Evolutionary conservation across 2,888 invertebrate species (phyloP).

Genomic region (Chymomyza fuscimana): DNA sequence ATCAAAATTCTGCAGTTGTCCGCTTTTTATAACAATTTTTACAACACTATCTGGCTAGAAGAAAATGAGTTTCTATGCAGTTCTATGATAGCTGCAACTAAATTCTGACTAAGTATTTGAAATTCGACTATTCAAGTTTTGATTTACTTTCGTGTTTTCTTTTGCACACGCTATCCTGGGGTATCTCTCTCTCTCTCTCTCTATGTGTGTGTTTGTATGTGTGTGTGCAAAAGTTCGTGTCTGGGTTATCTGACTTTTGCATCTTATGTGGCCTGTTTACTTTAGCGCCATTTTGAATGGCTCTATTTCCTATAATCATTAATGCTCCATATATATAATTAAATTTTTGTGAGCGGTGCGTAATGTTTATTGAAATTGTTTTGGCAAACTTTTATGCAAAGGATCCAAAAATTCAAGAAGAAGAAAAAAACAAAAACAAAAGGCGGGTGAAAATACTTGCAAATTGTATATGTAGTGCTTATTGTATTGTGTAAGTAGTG

Average conservation of each 20-base stretch:
- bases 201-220: conserved; percentile 16
- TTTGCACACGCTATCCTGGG: neutral
- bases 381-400: conserved; percentile 39
- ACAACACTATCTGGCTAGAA: no score
- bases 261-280: conserved; percentile 51
- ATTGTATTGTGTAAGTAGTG: neutral
- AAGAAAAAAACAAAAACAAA: neutral
- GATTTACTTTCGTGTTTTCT: conserved; percentile 11
- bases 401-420: neutral
- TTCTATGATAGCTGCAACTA: no score
- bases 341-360: conserved; percentile 50
- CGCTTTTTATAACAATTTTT: no score
- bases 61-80: no score
- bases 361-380: conserved; percentile 72
- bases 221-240: conserved; percentile 22
- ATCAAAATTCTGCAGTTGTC: no score
- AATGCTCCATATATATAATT: conserved; percentile 62
- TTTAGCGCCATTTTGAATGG: conserved; percentile 59
- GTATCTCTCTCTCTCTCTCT: neutral
- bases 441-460: neutral
- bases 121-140: neutral
- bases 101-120: neutral
- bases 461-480: neutral
- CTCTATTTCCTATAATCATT: conserved; percentile 63
- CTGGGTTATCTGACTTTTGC: conserved; percentile 57